Evolutionary conservation across 2,888 invertebrate genomes (phyloP).

Genomic region (Synanthedon tipuliformis): DNA sequence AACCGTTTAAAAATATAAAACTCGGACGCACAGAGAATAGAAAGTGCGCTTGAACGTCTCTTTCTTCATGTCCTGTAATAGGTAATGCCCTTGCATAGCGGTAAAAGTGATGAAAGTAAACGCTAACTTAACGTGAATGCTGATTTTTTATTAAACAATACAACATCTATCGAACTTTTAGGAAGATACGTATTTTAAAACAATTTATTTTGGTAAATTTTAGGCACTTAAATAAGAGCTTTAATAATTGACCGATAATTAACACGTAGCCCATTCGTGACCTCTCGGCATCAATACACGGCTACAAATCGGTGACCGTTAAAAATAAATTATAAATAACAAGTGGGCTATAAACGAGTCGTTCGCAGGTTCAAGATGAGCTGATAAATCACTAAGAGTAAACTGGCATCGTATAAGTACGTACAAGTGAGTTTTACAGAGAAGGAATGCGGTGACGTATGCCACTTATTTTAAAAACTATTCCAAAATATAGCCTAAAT

Average conservation of each 20-base stretch:
- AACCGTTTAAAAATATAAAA: too few relatives aligned
- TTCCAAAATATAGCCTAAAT: too few relatives aligned
- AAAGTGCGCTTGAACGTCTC: too few relatives aligned
- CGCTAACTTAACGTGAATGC: too few relatives aligned
- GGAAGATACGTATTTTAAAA: too few relatives aligned
- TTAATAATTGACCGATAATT: constrained; percentile 23
- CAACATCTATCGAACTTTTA: too few relatives aligned
- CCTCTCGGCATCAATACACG: constrained; percentile 20
- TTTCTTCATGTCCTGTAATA: too few relatives aligned
- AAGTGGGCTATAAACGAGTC: constrained; percentile 63
- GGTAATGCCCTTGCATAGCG: too few relatives aligned
- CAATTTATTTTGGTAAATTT: too few relatives aligned
- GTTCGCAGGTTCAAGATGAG: constrained; percentile 65
- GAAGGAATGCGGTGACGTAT: constrained; percentile 42
- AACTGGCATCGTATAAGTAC: not conserved
- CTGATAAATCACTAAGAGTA: constrained; percentile 57
- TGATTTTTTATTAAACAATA: too few relatives aligned
- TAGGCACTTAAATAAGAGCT: constrained; percentile 6
- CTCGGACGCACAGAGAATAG: too few relatives aligned
- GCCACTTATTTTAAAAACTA: not conserved
- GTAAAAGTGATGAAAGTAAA: too few relatives aligned
- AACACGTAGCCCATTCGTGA: constrained; percentile 24
- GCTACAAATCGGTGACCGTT: constrained; percentile 63
- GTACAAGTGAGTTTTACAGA: constrained; percentile 37
- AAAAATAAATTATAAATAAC: constrained; percentile 71